These are phyloP conservation scores for Atta cephalotes DNA, from an alignment of 1,140 invertebrate genomes.

Conservation along the genomic window DNA sequence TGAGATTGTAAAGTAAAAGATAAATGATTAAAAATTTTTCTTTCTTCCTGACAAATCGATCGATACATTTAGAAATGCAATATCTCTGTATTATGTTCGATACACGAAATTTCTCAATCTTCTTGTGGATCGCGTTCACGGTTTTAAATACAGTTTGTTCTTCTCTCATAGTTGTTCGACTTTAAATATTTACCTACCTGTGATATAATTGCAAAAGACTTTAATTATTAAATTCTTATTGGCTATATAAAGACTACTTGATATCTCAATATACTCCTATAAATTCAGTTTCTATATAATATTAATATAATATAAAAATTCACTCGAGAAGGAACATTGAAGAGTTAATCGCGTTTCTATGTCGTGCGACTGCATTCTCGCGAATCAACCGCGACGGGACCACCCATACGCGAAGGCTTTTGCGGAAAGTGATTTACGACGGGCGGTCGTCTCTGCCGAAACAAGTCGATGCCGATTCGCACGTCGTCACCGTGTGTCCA, in stretches of 20 bases:
- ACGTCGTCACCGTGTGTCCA: not conserved
- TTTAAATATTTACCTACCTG: constrained; percentile 7
- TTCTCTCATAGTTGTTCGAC: not conserved
- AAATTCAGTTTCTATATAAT: not conserved
- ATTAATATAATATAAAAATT: not conserved
- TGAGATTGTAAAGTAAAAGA: not conserved
- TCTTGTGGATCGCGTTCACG: not conserved
- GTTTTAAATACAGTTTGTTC: not conserved
- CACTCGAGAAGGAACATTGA: not conserved
- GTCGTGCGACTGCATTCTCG: constrained; percentile 4
- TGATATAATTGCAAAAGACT: not conserved
- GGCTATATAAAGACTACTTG: not conserved
- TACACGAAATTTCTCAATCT: constrained; percentile 6
- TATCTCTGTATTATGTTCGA: not conserved
- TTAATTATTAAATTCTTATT: not conserved
- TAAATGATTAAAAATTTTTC: not conserved
- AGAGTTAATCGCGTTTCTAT: not conserved
- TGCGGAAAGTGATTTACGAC: constrained; percentile 48
- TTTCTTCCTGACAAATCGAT: not conserved
- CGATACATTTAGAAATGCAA: not conserved
- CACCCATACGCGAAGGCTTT: constrained; percentile 34
- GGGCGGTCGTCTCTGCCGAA: not conserved
- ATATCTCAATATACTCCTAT: not conserved
- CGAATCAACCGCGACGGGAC: constrained; percentile 10
- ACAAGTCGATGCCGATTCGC: constrained; percentile 26